Conservation (phyloP, 2,797 vertebrate genomes). For the Hypotaenidia okinawae region DNA sequence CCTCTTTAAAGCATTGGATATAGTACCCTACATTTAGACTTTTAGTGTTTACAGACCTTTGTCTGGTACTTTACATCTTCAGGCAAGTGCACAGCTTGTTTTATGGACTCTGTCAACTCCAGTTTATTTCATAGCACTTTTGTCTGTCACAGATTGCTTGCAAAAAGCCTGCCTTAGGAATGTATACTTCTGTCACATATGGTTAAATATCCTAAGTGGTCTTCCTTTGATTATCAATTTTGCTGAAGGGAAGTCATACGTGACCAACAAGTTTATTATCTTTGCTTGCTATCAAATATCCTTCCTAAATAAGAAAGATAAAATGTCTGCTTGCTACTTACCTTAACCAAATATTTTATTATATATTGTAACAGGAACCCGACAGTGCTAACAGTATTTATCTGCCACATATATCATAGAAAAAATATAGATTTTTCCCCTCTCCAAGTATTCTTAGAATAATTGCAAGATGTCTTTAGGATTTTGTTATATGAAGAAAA, state of each 20-base stretch:
- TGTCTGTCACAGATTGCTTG: constrained; percentile 38
- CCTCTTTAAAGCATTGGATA: background rate
- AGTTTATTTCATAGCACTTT: constrained; percentile 32
- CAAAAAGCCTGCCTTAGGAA: constrained; percentile 53
- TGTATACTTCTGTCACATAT: background rate
- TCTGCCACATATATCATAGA: background rate
- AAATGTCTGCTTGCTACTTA: background rate
- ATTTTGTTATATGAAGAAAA: background rate
- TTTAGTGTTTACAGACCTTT: constrained; percentile 1
- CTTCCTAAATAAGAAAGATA: background rate
- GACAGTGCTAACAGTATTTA: background rate
- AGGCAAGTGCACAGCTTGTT: constrained; percentile 50
- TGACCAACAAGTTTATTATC: constrained; percentile 1
- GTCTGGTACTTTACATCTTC: constrained; percentile 29
- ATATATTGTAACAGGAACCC: background rate
- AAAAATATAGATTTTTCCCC: background rate
- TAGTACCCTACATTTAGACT: background rate
- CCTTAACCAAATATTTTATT: background rate
- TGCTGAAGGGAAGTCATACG: constrained; percentile 19
- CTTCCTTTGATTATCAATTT: constrained; percentile 29
- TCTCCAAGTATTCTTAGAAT: background rate
- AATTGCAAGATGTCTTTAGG: background rate
- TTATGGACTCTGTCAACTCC: constrained; percentile 57
- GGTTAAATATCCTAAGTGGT: constrained; percentile 53
- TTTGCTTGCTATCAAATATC: background rate